phyloP scores from a whole-genome alignment of 2,797 vertebrate species.

The Cynopterus sphinx region DNA sequence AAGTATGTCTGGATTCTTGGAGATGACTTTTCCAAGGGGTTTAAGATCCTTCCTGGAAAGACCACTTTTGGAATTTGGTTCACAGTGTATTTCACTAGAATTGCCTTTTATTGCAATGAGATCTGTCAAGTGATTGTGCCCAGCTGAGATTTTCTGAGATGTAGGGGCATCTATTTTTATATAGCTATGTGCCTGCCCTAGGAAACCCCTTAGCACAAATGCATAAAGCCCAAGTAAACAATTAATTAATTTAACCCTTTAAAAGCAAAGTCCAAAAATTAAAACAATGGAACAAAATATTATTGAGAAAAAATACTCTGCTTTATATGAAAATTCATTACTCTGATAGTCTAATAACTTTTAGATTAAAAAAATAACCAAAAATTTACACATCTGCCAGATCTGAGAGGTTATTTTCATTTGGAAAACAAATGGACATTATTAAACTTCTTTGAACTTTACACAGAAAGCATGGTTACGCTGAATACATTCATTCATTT shows the following conservation, averaged over 20 bases:
- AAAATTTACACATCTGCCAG: not conserved
- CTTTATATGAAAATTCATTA: not conserved
- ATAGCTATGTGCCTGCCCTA: not conserved
- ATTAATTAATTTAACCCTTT: slow-evolving; percentile 27
- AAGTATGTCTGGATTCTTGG: slow-evolving; percentile 62
- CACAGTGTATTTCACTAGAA: slow-evolving; percentile 58
- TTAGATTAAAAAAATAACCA: not conserved
- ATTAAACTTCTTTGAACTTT: not conserved
- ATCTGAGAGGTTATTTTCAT: not conserved
- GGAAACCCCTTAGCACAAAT: slow-evolving; percentile 46
- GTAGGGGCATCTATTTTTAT: not conserved
- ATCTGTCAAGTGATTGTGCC: slow-evolving; percentile 62
- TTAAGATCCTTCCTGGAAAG: slow-evolving; percentile 59
- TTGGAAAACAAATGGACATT: not conserved
- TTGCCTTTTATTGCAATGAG: slow-evolving; percentile 65
- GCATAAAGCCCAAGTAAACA: slow-evolving; percentile 50
- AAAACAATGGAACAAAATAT: not conserved
- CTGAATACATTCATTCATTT: not conserved
- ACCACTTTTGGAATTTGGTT: slow-evolving; percentile 63
- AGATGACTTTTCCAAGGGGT: slow-evolving; percentile 36
- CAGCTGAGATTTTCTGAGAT: slow-evolving; percentile 61
- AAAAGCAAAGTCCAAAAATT: not conserved
- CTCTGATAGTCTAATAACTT: not conserved
- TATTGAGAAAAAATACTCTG: not conserved
- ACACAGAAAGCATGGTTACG: not conserved